phyloP scores from a whole-genome alignment of 2,113 vertebrate genomes.

The Erinaceus europaeus region DNA sequence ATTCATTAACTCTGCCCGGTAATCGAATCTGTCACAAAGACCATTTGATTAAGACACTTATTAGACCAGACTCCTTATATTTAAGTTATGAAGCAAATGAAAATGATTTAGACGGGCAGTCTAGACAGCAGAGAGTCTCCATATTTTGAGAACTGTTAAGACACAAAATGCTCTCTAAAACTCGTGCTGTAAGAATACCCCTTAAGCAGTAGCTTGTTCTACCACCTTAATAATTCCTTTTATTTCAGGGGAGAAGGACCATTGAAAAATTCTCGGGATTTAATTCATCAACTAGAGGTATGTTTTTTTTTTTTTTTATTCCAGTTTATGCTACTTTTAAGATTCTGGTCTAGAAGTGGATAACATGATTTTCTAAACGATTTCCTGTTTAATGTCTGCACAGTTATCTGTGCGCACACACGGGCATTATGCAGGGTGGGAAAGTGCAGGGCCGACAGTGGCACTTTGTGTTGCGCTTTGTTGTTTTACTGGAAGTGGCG shows the following conservation, averaged over 20 bases:
- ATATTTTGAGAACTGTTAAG: constrained; percentile 12
- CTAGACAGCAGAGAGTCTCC: neutral
- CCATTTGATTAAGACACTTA: neutral
- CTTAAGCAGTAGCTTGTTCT: constrained; percentile 15
- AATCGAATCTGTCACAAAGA: too few species aligned
- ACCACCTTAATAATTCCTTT: constrained; percentile 54
- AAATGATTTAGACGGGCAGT: constrained; percentile 16
- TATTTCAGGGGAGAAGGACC: constrained; percentile 93
- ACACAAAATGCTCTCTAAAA: constrained; percentile 29
- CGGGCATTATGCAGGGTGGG: neutral
- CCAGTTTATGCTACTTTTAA: neutral
- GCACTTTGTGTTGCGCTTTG: neutral
- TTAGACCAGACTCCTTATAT: neutral
- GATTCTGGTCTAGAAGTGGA: neutral
- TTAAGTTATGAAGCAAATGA: constrained; percentile 33
- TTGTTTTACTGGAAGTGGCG: neutral
- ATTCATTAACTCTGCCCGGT: too few species aligned
- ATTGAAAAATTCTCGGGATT: constrained; percentile 94
- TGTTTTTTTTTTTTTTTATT: constrained; percentile 52
- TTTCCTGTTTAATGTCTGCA: neutral
- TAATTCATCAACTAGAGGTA: constrained; percentile 97
- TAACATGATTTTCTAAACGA: constrained; percentile 6
- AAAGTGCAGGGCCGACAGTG: neutral
- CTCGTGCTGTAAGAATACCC: constrained; percentile 1
- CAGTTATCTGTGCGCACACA: neutral